phyloP scores from a whole-genome alignment of 2,797 vertebrate species.

The Antennarius maculatus region DNA sequence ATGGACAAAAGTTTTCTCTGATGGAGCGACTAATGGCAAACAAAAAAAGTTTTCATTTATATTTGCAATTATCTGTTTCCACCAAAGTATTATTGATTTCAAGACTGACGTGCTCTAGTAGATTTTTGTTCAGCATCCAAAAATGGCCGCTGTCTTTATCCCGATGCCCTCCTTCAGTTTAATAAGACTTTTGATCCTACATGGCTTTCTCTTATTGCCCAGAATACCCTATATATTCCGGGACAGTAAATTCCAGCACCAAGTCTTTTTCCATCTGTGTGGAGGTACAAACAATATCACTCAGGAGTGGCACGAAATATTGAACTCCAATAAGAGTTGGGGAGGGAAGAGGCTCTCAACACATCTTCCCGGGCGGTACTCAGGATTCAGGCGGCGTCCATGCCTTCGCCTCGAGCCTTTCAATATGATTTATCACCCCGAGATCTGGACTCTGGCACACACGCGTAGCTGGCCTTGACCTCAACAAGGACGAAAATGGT shows the following conservation, averaged over 20 bases:
- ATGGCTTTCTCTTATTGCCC: conserved; percentile 13
- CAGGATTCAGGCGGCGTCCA: conserved; percentile 37
- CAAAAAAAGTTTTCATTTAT: too few species aligned
- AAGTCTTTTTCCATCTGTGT: conserved; percentile 58
- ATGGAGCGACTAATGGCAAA: too few species aligned
- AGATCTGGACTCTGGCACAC: conserved; percentile 24
- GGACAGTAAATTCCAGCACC: conserved; percentile 36
- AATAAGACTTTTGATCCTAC: conserved; percentile 29
- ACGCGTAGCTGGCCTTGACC: conserved; percentile 7
- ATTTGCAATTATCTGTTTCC: too few species aligned
- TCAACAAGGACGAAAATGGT: not conserved
- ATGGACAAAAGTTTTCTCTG: conserved; percentile 26
- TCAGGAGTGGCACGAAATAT: conserved; percentile 73
- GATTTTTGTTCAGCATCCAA: conserved; percentile 24
- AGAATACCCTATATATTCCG: conserved; percentile 28
- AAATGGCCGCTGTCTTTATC: conserved; percentile 12
- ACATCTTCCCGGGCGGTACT: conserved; percentile 34
- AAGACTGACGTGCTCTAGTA: not conserved
- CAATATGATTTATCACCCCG: conserved; percentile 20
- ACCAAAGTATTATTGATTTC: too few species aligned
- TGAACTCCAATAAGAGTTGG: conserved; percentile 57
- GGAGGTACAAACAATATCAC: conserved; percentile 69
- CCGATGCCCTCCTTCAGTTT: conserved; percentile 23
- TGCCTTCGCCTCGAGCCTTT: conserved; percentile 24
- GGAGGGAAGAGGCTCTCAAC: conserved; percentile 37